A percentile compares a stretch with the other conserved stretches of the same genome.
phyloP scores from a whole-genome alignment of 2,888 invertebrate species.

The Invenusta paracnida region DNA sequence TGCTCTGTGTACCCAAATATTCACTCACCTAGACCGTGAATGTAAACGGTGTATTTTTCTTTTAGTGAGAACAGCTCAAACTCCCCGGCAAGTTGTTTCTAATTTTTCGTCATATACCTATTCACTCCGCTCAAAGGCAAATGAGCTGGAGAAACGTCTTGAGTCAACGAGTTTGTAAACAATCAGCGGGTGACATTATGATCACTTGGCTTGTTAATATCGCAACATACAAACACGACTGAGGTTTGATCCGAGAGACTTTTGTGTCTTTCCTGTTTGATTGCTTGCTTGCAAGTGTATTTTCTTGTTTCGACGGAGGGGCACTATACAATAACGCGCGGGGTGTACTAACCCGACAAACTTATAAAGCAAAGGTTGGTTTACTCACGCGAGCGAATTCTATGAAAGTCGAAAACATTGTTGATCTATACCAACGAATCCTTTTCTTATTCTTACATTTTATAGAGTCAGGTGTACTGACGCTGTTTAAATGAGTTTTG shows the following conservation, averaged over 20 bases:
- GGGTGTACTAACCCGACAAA: too few relatives aligned
- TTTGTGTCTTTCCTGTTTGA: background rate
- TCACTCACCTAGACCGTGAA: too few relatives aligned
- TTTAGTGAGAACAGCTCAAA: too few relatives aligned
- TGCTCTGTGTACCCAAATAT: too few relatives aligned
- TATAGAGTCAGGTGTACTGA: too few relatives aligned
- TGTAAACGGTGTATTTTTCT: too few relatives aligned
- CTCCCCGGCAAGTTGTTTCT: background rate
- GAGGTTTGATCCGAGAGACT: background rate
- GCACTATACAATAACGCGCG: too few relatives aligned
- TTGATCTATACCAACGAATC: too few relatives aligned
- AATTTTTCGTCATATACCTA: background rate
- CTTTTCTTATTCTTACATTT: too few relatives aligned
- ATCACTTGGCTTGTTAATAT: background rate
- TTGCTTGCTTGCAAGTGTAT: background rate
- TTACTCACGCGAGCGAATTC: background rate
- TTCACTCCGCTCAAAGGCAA: background rate
- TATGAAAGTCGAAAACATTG: background rate
- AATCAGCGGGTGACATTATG: background rate
- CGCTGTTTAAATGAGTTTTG: too few relatives aligned
- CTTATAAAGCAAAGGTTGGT: too few relatives aligned
- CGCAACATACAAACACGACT: background rate
- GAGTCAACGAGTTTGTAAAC: conserved; percentile 1
- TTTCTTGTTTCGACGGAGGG: background rate
- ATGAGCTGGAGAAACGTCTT: background rate